Evolutionary conservation across 2,113 vertebrate species (phyloP), one percentile per base, ranked within the genome.

Genomic region (Bombycilla garrulus): DNA sequence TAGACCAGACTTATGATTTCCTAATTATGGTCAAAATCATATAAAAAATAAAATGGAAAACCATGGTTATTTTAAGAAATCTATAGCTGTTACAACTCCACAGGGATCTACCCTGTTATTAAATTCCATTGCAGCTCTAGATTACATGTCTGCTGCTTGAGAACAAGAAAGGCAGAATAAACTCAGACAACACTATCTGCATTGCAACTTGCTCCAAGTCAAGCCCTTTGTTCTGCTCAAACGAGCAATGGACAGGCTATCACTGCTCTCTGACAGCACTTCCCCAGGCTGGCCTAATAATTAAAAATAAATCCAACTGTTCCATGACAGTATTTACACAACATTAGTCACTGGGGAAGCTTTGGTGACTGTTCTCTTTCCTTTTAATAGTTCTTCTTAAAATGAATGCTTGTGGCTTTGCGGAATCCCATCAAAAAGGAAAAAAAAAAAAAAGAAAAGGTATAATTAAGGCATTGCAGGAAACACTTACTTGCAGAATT

Each of bases 281-380:
- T 94, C 91, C 92, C 54, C 83, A 88, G 87, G 92, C 95, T 95
- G 66, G 38, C 77, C 73, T 86, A 54, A 91, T 89, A 97, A 95
- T 97, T 94, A 96, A 96, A 96, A 97, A 91, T 78, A 95, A 95
- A 95, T 64, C 71, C 77, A 91, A 33, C 71, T 35, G 17, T 64
- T 78, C 74, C 82, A 73, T 58, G 90, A 65, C 86, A 86, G 48
- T 91, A 92, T 93, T 95, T 97, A 85, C 47, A 95, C 79, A 92
- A 56, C 33, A 81, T 91, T 91, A 93, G 40, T 77, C 81, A 85
- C 56, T 65, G 24, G 36, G 70, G 89, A 93, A 88, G 51, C 80
- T 92, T 57, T 81, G 38, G 45, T 78, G 51, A 81, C 56, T 6
- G 3, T 50, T 42, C 72, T 69, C 29, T 78, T 81, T 62, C 17